Evolutionary conservation across 2,888 invertebrate species (phyloP).

Genomic region (Biston stratarius): DNA sequence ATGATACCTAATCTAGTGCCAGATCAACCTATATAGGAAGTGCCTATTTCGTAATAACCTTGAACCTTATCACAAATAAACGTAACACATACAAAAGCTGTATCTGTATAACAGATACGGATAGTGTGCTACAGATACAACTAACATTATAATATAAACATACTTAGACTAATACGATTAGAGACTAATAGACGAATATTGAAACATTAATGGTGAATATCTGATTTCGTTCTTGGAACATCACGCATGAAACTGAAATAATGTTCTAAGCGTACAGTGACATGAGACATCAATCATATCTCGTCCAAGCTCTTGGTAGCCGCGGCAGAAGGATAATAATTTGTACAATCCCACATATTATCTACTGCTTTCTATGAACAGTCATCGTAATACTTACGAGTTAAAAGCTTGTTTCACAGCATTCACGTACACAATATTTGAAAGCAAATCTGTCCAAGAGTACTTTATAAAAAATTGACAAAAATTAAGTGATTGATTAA

Average conservation of each 20-base stretch:
- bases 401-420: no score
- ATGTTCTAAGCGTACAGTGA: slow-evolving; percentile 51
- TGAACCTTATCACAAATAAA: no score
- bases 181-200: slow-evolving; percentile 9
- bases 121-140: background rate
- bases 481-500: no score
- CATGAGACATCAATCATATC: slow-evolving; percentile 64
- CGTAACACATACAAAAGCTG: no score
- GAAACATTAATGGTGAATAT: slow-evolving; percentile 25
- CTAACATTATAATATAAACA: background rate
- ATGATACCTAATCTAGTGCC: no score
- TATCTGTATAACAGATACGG: no score
- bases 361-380: slow-evolving; percentile 20
- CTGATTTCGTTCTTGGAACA: slow-evolving; percentile 36
- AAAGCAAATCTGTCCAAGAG: no score
- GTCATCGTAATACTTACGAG: background rate
- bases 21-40: no score
- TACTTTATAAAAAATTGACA: no score
- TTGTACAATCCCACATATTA: slow-evolving; percentile 54
- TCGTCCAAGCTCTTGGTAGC: slow-evolving; percentile 60
- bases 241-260: slow-evolving; percentile 50
- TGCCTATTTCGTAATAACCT: no score
- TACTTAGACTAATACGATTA: background rate
- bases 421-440: no score
- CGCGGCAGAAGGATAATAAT: slow-evolving; percentile 65